Conservation (phyloP, 1,140 invertebrate species). For the Ephestia elutella region DNA sequence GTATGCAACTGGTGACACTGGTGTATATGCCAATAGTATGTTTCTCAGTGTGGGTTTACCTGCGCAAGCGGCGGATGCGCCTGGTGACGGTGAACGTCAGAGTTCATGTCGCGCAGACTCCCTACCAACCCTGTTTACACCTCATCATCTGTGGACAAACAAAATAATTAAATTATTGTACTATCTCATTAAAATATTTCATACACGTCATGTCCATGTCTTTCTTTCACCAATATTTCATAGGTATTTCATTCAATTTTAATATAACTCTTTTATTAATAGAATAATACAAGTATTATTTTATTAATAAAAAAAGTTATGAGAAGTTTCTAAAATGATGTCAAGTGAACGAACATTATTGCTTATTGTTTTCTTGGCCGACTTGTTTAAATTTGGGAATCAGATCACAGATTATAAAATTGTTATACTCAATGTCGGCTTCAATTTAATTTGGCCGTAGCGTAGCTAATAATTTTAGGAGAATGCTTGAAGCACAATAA, state of each 20-base stretch:
- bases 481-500: conserved; percentile 1
- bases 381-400: not conserved
- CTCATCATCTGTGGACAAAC: conserved; percentile 62
- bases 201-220: too few relatives aligned
- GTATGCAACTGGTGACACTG: too few relatives aligned
- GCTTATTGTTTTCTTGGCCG: too few relatives aligned
- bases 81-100: conserved; percentile 68
- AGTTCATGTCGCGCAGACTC: conserved; percentile 58
- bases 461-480: conserved; percentile 4
- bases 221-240: too few relatives aligned
- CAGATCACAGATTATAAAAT: not conserved
- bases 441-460: conserved; percentile 9
- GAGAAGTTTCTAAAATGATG: too few relatives aligned
- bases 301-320: too few relatives aligned
- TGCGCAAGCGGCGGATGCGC: conserved; percentile 67
- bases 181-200: too few relatives aligned
- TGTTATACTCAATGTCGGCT: not conserved
- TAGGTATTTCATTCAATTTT: too few relatives aligned
- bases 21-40: too few relatives aligned
- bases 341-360: too few relatives aligned
- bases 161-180: conserved; percentile 6
- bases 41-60: conserved; percentile 29
- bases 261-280: too few relatives aligned
- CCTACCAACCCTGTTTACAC: conserved; percentile 45
- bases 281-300: too few relatives aligned